phyloP scores from a whole-genome alignment of 2,113 vertebrate species.

The Sula dactylatra region DNA sequence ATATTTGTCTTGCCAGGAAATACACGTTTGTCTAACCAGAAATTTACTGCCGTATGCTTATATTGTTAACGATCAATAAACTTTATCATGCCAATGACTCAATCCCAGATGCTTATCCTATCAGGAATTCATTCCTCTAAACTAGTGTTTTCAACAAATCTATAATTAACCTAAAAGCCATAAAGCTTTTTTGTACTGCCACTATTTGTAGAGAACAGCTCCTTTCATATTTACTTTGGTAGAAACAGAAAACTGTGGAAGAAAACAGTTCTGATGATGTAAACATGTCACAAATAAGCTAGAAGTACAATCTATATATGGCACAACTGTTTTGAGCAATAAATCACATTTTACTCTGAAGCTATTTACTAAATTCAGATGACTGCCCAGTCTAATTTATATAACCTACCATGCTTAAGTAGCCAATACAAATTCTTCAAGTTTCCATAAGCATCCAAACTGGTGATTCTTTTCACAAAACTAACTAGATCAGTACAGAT shows the following conservation, averaged over 20 bases:
- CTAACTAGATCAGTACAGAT: not conserved
- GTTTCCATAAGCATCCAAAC: not conserved
- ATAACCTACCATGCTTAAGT: not conserved
- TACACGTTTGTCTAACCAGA: not conserved
- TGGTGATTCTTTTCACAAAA: not conserved
- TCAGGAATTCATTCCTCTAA: slow-evolving; percentile 14
- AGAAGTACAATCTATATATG: not conserved
- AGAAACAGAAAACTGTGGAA: not conserved
- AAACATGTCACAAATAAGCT: not conserved
- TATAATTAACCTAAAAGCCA: slow-evolving; percentile 31
- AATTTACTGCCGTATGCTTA: not conserved
- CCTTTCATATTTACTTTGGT: not conserved
- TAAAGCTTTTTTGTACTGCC: not conserved
- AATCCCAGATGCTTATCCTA: slow-evolving; percentile 23
- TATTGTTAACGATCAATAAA: slow-evolving; percentile 43
- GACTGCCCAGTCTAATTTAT: not conserved
- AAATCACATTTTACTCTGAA: not conserved
- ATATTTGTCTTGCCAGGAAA: slow-evolving; percentile 32
- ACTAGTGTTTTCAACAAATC: not conserved
- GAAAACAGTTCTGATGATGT: not conserved
- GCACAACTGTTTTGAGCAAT: not conserved
- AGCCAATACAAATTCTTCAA: not conserved
- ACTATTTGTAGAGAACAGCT: not conserved
- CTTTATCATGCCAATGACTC: slow-evolving; percentile 3
- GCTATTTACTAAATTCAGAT: not conserved